Conservation (phyloP, 2,797 vertebrate genomes). For the Orientallactaga sibirica region DNA sequence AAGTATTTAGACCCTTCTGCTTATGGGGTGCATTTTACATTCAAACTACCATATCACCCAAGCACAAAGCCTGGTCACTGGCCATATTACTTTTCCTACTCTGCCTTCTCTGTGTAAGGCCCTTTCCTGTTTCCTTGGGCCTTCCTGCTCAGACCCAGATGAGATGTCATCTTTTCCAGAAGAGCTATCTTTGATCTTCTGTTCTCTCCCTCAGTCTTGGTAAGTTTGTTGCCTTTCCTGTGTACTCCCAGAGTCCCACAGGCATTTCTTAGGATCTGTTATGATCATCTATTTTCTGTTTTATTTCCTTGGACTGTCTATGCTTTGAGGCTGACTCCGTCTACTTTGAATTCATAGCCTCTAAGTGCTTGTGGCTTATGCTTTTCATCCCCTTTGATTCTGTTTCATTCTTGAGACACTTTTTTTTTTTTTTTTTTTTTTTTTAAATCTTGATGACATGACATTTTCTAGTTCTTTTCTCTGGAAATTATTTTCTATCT, state of each 20-base stretch:
- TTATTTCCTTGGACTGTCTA: neutral
- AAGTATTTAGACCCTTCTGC: no score
- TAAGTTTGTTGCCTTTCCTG: neutral
- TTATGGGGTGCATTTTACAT: no score
- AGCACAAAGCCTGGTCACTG: neutral
- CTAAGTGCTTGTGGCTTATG: neutral
- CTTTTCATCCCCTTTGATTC: neutral
- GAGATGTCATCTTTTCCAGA: neutral
- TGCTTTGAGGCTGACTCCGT: neutral
- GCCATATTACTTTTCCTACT: neutral
- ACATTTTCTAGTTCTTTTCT: neutral
- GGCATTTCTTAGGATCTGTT: neutral
- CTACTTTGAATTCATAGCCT: neutral
- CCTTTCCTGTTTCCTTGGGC: neutral
- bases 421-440: neutral
- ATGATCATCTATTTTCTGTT: neutral
- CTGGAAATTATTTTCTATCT: slow-evolving; percentile 19
- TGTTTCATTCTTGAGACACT: slow-evolving; percentile 5
- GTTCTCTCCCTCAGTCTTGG: neutral
- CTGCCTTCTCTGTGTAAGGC: neutral
- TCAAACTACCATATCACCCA: neutral
- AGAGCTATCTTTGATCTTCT: slow-evolving; percentile 6
- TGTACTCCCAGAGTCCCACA: neutral
- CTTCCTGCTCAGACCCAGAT: neutral
- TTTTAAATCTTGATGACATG: neutral